Percentiles rank a stretch among this genome's conserved stretches.
Conservation (phyloP, 2,113 vertebrate genomes). For the Coracopsis vasa region DNA sequence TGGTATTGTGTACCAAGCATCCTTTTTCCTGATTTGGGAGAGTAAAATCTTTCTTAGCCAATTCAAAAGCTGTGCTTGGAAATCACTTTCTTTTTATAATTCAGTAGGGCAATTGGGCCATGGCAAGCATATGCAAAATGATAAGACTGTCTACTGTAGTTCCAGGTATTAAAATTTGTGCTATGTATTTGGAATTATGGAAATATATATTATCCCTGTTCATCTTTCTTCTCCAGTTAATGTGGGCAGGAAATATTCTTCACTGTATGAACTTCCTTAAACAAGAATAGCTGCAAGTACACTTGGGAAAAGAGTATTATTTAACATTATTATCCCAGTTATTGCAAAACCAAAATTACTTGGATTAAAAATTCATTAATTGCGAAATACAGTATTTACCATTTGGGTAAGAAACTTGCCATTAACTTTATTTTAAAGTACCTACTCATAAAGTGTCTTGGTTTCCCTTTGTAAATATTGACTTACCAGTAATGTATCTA, state of each 20-base stretch:
- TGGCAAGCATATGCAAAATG: background rate
- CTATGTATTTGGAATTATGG: background rate
- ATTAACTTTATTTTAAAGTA: background rate
- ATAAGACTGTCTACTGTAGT: background rate
- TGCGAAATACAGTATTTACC: background rate
- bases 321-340: background rate
- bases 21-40: background rate
- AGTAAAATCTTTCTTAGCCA: background rate
- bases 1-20: background rate
- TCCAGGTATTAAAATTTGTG: background rate
- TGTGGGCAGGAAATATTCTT: background rate
- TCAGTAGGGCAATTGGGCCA: background rate
- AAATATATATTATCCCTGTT: accelerated
- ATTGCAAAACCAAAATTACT: background rate
- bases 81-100: background rate
- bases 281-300: background rate
- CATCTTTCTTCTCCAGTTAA: background rate
- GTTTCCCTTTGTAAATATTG: background rate
- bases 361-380: background rate
- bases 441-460: background rate
- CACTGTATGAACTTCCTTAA: background rate
- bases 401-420: background rate
- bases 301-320: background rate
- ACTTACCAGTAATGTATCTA: background rate
- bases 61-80: background rate